Evolutionary conservation across 1,140 invertebrate genomes (phyloP).

Genomic region (Conopomorpha cramerella): DNA sequence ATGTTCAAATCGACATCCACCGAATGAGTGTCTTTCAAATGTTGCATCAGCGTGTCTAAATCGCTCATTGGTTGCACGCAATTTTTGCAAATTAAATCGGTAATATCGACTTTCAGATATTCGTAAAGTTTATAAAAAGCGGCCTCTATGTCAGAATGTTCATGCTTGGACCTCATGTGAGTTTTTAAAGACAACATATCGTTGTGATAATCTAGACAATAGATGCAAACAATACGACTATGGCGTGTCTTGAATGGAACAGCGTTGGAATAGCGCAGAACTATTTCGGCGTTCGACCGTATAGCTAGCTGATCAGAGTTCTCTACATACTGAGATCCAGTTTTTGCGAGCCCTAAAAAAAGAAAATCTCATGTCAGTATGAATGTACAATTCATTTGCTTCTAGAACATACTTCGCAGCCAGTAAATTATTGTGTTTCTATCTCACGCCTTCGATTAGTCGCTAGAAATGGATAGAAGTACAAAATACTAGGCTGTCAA

Average conservation of each 20-base stretch:
- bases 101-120: conserved; percentile 46
- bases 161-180: conserved; percentile 31
- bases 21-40: conserved; percentile 31
- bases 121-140: conserved; percentile 43
- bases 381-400: too few species aligned
- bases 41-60: conserved; percentile 32
- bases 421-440: conserved; percentile 2
- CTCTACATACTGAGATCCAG: conserved; percentile 37
- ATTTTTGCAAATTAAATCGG: conserved; percentile 35
- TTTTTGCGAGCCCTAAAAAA: conserved; percentile 51
- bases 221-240: conserved; percentile 43
- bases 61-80: conserved; percentile 24
- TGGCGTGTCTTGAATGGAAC: conserved; percentile 46
- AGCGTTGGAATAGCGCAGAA: conserved; percentile 39
- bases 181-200: conserved; percentile 21
- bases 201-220: conserved; percentile 36
- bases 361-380: conserved; percentile 46
- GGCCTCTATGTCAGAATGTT: conserved; percentile 32
- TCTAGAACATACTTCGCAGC: too few species aligned
- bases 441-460: too few species aligned
- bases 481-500: too few species aligned
- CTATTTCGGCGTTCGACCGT: conserved; percentile 42
- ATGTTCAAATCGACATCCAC: conserved; percentile 38
- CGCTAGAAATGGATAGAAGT: too few species aligned
- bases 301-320: conserved; percentile 41